A percentile compares a stretch with the other conserved stretches of the same genome.
phyloP scores from a whole-genome alignment of 2,888 invertebrate genomes.

The Heteromurus nitidus region DNA sequence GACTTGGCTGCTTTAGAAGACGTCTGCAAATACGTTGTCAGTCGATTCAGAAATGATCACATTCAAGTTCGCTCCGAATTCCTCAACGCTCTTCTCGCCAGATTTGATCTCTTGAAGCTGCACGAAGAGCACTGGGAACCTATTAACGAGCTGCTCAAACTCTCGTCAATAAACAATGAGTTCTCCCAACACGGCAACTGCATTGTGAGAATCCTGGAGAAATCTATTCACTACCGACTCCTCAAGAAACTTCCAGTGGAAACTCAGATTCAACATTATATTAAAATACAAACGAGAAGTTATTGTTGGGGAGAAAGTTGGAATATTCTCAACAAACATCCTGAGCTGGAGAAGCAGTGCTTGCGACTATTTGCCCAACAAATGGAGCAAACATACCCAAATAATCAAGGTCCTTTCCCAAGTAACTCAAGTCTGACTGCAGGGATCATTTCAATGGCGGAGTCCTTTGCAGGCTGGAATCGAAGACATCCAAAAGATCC shows the following conservation, averaged over 20 bases:
- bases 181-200: slow-evolving; percentile 49
- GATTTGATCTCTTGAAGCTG: slow-evolving; percentile 56
- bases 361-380: slow-evolving; percentile 55
- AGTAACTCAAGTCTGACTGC: slow-evolving; percentile 61
- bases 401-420: slow-evolving; percentile 53
- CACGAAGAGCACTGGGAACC: slow-evolving; percentile 62
- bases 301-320: slow-evolving; percentile 66
- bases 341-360: slow-evolving; percentile 57
- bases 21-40: slow-evolving; percentile 58
- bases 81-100: slow-evolving; percentile 51
- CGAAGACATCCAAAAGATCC: slow-evolving; percentile 59
- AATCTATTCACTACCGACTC: slow-evolving; percentile 60
- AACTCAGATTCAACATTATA: slow-evolving; percentile 63
- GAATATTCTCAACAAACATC: slow-evolving; percentile 49
- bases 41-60: slow-evolving; percentile 66
- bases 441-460: slow-evolving; percentile 59
- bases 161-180: slow-evolving; percentile 67
- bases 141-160: slow-evolving; percentile 65
- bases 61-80: slow-evolving; percentile 65
- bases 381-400: slow-evolving; percentile 53
- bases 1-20: slow-evolving; percentile 54
- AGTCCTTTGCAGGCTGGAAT: slow-evolving; percentile 65
- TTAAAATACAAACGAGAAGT: slow-evolving; percentile 64
- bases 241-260: slow-evolving; percentile 48
- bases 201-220: slow-evolving; percentile 58